Conservation (phyloP, 1,140 invertebrate genomes). For the Chrysomallon squamiferum region DNA sequence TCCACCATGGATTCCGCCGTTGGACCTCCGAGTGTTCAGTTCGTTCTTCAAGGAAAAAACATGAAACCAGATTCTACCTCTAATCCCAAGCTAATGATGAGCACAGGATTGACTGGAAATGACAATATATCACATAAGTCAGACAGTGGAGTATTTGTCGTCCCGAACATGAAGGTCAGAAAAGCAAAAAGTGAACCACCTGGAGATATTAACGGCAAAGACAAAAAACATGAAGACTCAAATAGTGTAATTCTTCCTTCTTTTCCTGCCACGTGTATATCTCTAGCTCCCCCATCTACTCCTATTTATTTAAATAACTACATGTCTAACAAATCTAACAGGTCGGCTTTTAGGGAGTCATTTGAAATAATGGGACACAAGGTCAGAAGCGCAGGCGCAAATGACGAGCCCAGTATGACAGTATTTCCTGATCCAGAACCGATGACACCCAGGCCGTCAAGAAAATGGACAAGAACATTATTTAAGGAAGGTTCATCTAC, state of each 20-base stretch:
- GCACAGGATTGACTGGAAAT: background rate
- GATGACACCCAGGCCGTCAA: background rate
- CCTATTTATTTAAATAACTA: background rate
- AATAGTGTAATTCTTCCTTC: background rate
- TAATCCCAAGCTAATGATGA: background rate
- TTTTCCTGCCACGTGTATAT: background rate
- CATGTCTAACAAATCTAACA: background rate
- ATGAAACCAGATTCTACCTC: background rate
- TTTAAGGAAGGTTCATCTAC: conserved; percentile 1
- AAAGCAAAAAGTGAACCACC: background rate
- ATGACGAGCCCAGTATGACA: background rate
- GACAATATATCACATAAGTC: background rate
- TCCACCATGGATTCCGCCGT: conserved; percentile 3
- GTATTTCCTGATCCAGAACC: background rate
- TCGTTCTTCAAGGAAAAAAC: background rate
- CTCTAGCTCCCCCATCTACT: background rate
- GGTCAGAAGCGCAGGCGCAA: background rate
- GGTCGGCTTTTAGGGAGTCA: background rate
- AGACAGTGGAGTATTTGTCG: background rate
- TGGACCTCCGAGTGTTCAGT: background rate
- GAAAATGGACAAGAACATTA: background rate
- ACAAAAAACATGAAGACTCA: background rate
- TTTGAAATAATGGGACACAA: conserved; percentile 3
- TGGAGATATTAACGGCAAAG: background rate
- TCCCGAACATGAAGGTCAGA: background rate